Conservation (phyloP, 2,888 invertebrate genomes). For the Zele albiditarsus region DNA sequence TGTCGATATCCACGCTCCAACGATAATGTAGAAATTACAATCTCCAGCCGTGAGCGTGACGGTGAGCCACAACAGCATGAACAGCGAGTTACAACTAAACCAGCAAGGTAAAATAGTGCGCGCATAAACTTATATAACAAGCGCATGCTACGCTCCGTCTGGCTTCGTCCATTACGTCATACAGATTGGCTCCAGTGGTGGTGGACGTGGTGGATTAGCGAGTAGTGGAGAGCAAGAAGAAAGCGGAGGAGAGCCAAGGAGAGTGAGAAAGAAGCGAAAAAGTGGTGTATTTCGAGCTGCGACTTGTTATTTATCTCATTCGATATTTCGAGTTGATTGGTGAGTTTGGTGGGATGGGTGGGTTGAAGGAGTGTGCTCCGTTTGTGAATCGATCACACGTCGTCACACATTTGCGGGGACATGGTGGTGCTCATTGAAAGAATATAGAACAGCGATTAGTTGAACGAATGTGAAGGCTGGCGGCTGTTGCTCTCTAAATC, state of each 20-base stretch:
- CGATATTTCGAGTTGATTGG: neutral
- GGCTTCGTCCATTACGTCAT: neutral
- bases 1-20: no score
- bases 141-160: neutral
- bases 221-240: neutral
- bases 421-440: neutral
- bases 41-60: neutral
- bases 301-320: conserved; percentile 11
- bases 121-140: conserved; percentile 5
- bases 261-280: neutral
- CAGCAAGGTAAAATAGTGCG: neutral
- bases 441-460: neutral
- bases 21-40: neutral
- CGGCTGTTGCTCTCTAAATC: neutral
- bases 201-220: no score
- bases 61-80: no score
- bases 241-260: neutral
- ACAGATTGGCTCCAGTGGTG: no score
- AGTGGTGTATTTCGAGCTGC: neutral
- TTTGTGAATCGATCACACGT: conserved; percentile 15
- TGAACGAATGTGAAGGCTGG: neutral
- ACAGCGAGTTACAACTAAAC: no score
- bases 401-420: neutral
- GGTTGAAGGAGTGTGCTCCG: neutral
- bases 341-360: neutral